Evolutionary conservation across 2,797 vertebrate species (phyloP).

Genomic region (Sarcophilus harrisii): DNA sequence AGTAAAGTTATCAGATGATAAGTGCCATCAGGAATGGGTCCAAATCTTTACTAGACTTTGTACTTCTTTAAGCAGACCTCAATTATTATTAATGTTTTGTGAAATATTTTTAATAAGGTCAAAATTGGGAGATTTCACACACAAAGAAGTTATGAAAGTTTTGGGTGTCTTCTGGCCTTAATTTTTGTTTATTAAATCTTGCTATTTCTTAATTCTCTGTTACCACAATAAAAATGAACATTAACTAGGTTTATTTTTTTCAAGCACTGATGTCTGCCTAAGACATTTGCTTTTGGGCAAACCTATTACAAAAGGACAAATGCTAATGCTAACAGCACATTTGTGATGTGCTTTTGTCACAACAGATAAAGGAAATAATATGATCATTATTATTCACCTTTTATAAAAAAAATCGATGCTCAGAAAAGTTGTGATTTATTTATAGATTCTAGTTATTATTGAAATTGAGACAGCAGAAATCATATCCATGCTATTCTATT

Average conservation of each 20-base stretch:
- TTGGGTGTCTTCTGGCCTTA: background rate
- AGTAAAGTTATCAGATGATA: background rate
- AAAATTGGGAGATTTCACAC: background rate
- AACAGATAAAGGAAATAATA: background rate
- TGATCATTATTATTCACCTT: background rate
- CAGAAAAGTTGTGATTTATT: background rate
- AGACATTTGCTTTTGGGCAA: no score
- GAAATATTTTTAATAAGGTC: background rate
- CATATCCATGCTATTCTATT: background rate
- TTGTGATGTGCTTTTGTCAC: background rate
- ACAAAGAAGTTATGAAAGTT: background rate
- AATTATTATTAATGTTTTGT: background rate
- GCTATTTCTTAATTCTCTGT: background rate
- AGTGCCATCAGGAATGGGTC: background rate
- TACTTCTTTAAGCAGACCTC: background rate
- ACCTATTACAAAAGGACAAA: no score
- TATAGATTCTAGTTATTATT: background rate
- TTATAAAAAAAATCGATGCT: background rate
- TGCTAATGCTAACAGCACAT: background rate
- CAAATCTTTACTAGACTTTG: background rate
- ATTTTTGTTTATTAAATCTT: background rate
- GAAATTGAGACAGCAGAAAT: background rate
- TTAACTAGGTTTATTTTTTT: no score
- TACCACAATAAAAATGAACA: no score
- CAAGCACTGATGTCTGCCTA: no score